Base-by-base conservation (phyloP, 2,888 invertebrate genomes). In the Lochmaea crataegi region DNA sequence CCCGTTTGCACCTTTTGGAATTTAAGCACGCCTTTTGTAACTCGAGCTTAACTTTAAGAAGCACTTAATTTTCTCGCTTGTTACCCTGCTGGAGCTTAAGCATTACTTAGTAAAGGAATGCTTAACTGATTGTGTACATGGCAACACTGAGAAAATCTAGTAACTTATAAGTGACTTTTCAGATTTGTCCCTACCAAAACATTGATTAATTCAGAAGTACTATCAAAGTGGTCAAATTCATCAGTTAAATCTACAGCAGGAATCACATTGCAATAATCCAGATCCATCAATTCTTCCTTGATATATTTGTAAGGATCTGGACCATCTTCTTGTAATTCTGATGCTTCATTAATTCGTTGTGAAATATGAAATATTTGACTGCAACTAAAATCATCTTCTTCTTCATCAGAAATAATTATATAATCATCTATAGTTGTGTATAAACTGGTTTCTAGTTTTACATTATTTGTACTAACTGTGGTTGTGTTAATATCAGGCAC, bases 331-430 rank as follows among this genome's bases (percentile, higher is more conserved):
- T 63, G 41, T 26, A 70, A 57, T 11, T 64, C 71, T 14, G 69
- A 71, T 68, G 77, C 78, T 56, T 65, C 69, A 71, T 79, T 79
- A 4, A 80, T 76, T 53, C 68, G 74, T 58, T 77, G 70, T 5
- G 79, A 77, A 61, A 81, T 75, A 53, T 78, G 72, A 53, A 76
- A 75, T 68, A 91, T 88, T 56, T 91, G 88, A 61, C 90, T 88
- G 61, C 87, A 81, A 18, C 87, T 86, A 86, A 90, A 89, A 69
- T 89, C 88, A 67, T 88, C 89, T 82, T 89, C 90, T 65, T 89
- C 89, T 82, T 88, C 89, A 48, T 89, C 88, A 82, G 88, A 79
- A 38, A 79, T 72, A 56, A 76, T 64, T 26, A 79, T 74, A 65
- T 56, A 53, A 60, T 71, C 42, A 53, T 65, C 65, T 57, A 64